Conservation (phyloP, 2,888 invertebrate species). For the Notodonta ziczac region DNA sequence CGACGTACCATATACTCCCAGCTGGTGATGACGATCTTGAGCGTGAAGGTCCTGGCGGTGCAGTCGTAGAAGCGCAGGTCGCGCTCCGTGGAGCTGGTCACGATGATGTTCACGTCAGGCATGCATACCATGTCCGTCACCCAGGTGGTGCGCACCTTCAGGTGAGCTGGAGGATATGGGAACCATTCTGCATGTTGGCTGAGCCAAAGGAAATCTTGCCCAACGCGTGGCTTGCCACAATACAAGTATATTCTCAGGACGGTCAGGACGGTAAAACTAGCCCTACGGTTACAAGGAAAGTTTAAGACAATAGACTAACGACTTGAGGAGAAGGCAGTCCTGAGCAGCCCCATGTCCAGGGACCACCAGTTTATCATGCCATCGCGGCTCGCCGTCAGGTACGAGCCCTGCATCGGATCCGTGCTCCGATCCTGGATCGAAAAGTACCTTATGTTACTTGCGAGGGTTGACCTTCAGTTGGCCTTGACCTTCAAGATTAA, state of each 20-base stretch:
- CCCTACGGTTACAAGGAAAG: neutral
- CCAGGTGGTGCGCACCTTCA: constrained; percentile 87
- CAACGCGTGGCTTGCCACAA: too few species aligned
- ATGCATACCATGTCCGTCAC: constrained; percentile 90
- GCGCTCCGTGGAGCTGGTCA: constrained; percentile 90
- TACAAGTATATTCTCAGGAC: too few species aligned
- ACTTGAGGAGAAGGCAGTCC: constrained; percentile 86
- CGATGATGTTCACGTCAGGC: constrained; percentile 91
- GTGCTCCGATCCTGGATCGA: constrained; percentile 76
- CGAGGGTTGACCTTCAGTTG: too few species aligned
- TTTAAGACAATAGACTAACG: constrained; percentile 70
- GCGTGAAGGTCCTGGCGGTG: constrained; percentile 88
- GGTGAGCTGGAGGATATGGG: constrained; percentile 67
- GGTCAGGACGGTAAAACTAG: too few species aligned
- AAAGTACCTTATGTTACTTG: neutral
- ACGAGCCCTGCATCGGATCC: constrained; percentile 87
- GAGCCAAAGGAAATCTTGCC: too few species aligned
- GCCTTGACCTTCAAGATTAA: too few species aligned
- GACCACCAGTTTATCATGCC: constrained; percentile 92
- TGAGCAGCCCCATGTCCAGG: constrained; percentile 86
- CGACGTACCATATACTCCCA: constrained; percentile 82
- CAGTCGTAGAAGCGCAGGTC: constrained; percentile 93
- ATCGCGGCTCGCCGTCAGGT: constrained; percentile 90
- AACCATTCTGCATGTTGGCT: too few species aligned
- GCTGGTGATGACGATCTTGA: constrained; percentile 88